Percentiles rank a stretch among this genome's conserved stretches.
Conservation (phyloP, 2,888 invertebrate species). For the Cheilosia grossa region DNA sequence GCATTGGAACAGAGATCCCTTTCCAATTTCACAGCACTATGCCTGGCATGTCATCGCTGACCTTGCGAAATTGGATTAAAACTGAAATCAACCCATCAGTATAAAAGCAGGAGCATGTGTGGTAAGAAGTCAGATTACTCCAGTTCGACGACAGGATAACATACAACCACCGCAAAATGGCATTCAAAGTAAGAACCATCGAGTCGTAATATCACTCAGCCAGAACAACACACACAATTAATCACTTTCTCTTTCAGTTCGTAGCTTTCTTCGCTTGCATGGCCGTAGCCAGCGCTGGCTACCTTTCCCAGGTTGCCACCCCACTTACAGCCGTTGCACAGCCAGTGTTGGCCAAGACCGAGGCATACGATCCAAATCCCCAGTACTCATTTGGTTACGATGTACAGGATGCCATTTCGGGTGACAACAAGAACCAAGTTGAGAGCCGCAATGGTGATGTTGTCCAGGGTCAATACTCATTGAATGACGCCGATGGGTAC, state of each 20-base stretch:
- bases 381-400: slow-evolving; percentile 84
- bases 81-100: slow-evolving; percentile 48
- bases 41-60: slow-evolving; percentile 42
- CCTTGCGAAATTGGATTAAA: slow-evolving; percentile 61
- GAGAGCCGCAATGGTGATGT: slow-evolving; percentile 84
- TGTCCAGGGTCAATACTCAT: slow-evolving; percentile 84
- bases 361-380: slow-evolving; percentile 80
- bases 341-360: slow-evolving; percentile 75
- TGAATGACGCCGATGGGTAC: slow-evolving; percentile 85
- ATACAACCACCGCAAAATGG: slow-evolving; percentile 75
- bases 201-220: not conserved
- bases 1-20: slow-evolving; percentile 33
- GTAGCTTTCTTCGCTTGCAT: slow-evolving; percentile 76
- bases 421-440: slow-evolving; percentile 84
- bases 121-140: slow-evolving; percentile 70
- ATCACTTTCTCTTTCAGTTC: slow-evolving; percentile 72
- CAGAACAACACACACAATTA: not conserved
- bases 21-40: slow-evolving; percentile 44
- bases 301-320: slow-evolving; percentile 74
- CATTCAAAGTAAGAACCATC: slow-evolving; percentile 77
- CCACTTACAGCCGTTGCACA: slow-evolving; percentile 62
- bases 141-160: slow-evolving; percentile 76
- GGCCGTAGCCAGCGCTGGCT: slow-evolving; percentile 77
- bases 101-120: slow-evolving; percentile 44
- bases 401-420: slow-evolving; percentile 84